Conservation (phyloP, 1,140 invertebrate species). For the Leptinotarsa defecta region DNA sequence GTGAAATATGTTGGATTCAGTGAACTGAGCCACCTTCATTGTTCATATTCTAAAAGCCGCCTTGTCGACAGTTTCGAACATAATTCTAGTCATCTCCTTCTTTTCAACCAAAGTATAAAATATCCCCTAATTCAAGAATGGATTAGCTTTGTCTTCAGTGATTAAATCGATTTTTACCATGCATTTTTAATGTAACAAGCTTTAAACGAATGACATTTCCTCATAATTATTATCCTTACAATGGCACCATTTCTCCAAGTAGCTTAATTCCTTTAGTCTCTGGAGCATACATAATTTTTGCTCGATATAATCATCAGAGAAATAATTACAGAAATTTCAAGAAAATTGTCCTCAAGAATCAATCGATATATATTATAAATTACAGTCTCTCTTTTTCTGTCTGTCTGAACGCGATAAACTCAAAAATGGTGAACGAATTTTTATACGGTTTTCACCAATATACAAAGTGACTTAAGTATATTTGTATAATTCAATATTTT, state of each 20-base stretch:
- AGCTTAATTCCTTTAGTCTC: not conserved
- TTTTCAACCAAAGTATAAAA: not conserved
- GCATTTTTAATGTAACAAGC: not conserved
- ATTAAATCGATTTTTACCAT: not conserved
- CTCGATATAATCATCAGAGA: not conserved
- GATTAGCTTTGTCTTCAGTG: not conserved
- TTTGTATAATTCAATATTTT: no score
- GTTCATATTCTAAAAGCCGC: not conserved
- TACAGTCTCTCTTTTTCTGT: no score
- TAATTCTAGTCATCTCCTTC: not conserved
- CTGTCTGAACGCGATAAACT: no score
- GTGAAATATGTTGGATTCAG: no score
- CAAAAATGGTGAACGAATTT: no score
- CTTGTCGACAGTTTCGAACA: not conserved
- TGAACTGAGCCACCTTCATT: no score
- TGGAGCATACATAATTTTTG: not conserved
- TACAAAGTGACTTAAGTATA: no score
- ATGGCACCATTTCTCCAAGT: not conserved
- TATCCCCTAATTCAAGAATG: not conserved
- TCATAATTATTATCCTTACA: constrained; percentile 1
- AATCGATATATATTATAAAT: no score
- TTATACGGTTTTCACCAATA: no score
- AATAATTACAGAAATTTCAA: not conserved
- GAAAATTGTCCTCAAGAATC: not conserved
- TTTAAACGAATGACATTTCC: not conserved